Evolutionary conservation across 2,888 invertebrate species (phyloP).

Genomic region (Drosophila bunnanda): DNA sequence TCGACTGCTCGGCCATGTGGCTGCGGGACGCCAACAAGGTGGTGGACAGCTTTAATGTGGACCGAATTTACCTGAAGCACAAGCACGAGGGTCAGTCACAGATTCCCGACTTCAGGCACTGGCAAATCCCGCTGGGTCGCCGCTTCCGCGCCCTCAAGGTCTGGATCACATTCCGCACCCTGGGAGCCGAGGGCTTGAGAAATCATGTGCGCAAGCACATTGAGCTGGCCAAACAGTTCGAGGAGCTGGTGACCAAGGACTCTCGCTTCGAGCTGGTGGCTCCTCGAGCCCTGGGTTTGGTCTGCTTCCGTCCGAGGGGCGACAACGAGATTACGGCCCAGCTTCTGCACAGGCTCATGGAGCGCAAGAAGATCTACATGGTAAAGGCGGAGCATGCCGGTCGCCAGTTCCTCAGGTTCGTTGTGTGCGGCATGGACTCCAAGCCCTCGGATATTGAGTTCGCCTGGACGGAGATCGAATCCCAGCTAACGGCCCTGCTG

Average conservation of each 20-base stretch:
- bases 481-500: slow-evolving; percentile 85
- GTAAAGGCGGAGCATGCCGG: slow-evolving; percentile 90
- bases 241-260: slow-evolving; percentile 89
- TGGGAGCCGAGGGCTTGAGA: slow-evolving; percentile 92
- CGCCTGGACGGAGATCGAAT: slow-evolving; percentile 89
- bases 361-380: slow-evolving; percentile 91
- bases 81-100: slow-evolving; percentile 87
- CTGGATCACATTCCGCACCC: slow-evolving; percentile 95
- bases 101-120: slow-evolving; percentile 89
- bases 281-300: slow-evolving; percentile 91
- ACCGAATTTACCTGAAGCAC: slow-evolving; percentile 94
- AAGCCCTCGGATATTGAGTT: slow-evolving; percentile 90
- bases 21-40: slow-evolving; percentile 92
- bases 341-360: slow-evolving; percentile 90
- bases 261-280: slow-evolving; percentile 91
- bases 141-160: slow-evolving; percentile 95
- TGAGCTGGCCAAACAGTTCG: slow-evolving; percentile 91
- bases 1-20: slow-evolving; percentile 98
- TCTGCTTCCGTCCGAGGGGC: slow-evolving; percentile 94
- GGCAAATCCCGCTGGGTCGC: slow-evolving; percentile 93
- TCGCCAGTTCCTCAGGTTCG: slow-evolving; percentile 91
- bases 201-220: slow-evolving; percentile 91
- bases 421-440: slow-evolving; percentile 91
- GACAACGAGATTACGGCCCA: slow-evolving; percentile 89
- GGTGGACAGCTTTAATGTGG: slow-evolving; percentile 94